Percentiles rank a stretch among this genome's conserved stretches.
These are phyloP conservation scores for Biston betularia DNA, from an alignment of 2,888 invertebrate species.

Conservation along the genomic window DNA sequence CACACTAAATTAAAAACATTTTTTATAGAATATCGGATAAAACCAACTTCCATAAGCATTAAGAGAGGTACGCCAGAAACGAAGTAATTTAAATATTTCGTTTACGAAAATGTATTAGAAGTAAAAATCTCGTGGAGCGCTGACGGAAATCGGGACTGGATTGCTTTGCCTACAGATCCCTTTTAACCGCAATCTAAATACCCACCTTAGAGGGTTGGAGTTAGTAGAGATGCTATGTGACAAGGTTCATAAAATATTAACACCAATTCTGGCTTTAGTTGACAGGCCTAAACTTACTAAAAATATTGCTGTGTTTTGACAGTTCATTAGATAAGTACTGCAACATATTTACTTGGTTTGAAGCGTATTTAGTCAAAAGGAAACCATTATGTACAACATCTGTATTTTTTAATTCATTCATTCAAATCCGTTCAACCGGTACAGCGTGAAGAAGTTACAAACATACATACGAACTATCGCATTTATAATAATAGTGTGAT, in stretches of 20 bases:
- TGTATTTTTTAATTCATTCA: no score
- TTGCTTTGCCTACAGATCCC: constrained; percentile 48
- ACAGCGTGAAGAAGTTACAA: no score
- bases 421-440: no score
- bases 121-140: constrained; percentile 47
- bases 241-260: not conserved
- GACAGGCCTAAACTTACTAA: no score
- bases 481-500: no score
- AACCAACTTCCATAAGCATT: constrained; percentile 30
- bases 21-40: constrained; percentile 17
- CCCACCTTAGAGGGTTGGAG: constrained; percentile 1
- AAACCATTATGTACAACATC: no score
- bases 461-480: no score
- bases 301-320: no score
- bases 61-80: constrained; percentile 28
- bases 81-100: constrained; percentile 55
- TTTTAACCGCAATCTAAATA: constrained; percentile 36
- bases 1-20: not conserved
- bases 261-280: no score
- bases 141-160: constrained; percentile 49
- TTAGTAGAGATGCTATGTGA: not conserved
- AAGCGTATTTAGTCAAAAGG: no score
- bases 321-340: no score
- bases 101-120: constrained; percentile 33
- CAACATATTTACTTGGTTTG: no score